Conservation (phyloP, 2,113 vertebrate genomes). For the Oreocharis arfaki region DNA sequence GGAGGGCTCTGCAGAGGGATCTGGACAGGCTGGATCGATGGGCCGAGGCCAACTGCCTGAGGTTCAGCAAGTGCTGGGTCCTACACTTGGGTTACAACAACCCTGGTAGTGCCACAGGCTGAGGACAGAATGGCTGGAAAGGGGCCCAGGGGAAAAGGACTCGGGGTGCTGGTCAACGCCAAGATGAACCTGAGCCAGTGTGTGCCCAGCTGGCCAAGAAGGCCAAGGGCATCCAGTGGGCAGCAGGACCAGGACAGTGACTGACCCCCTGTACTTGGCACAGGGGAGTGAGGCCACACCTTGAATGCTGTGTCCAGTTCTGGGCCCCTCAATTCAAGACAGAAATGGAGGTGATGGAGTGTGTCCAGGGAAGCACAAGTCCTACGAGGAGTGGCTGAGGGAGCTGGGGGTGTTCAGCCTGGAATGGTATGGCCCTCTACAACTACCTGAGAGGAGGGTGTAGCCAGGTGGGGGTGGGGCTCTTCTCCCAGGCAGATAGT, state of each 20-base stretch:
- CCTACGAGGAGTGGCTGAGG: neutral
- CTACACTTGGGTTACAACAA: neutral
- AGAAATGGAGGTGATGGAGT: neutral
- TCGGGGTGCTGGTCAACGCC: no score
- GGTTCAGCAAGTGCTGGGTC: neutral
- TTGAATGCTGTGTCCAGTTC: neutral
- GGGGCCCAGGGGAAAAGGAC: no score
- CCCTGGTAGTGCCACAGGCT: neutral
- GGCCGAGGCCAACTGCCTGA: accelerated
- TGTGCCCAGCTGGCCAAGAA: neutral
- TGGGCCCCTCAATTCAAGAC: neutral
- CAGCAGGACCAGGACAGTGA: neutral
- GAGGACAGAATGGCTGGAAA: no score
- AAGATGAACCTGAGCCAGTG: neutral
- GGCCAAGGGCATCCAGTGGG: neutral
- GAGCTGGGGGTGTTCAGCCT: neutral
- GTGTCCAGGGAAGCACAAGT: neutral
- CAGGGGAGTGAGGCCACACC: neutral
- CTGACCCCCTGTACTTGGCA: neutral
- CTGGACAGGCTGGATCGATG: no score
- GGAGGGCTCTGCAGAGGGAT: neutral
- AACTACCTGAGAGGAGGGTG: neutral
- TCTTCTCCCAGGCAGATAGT: neutral
- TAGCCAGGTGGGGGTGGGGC: neutral
- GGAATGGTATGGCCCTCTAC: neutral